Evolutionary conservation across 2,113 vertebrate genomes (phyloP).

Genomic region (Arvicanthis niloticus): DNA sequence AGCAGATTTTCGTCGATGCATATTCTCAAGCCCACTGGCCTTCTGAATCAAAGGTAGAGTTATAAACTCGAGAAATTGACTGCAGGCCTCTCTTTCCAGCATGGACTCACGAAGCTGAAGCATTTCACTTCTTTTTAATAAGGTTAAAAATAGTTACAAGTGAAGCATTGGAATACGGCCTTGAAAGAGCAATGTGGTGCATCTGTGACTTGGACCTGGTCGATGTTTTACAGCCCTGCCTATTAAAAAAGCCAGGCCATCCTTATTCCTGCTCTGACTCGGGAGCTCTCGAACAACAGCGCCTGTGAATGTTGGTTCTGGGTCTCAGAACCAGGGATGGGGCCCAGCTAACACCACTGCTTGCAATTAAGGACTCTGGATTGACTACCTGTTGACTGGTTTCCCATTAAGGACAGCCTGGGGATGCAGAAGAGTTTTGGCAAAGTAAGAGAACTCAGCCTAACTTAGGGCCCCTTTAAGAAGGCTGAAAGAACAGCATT

Average conservation of each 20-base stretch:
- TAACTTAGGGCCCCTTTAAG: conserved; percentile 1
- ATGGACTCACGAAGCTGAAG: conserved; percentile 59
- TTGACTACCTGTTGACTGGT: conserved; percentile 82
- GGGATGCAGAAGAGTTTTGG: conserved; percentile 64
- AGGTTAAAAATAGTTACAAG: conserved; percentile 83
- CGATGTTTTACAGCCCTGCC: conserved; percentile 73
- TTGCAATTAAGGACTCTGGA: conserved; percentile 77
- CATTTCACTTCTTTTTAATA: conserved; percentile 76
- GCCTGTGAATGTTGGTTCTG: conserved; percentile 64
- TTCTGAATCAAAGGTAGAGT: conserved; percentile 76
- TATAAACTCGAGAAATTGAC: conserved; percentile 80
- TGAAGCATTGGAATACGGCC: conserved; percentile 64
- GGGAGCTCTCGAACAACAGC: conserved; percentile 51
- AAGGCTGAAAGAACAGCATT: background rate
- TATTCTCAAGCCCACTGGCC: conserved; percentile 62
- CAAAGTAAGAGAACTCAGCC: conserved; percentile 43
- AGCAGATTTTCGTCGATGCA: conserved; percentile 47
- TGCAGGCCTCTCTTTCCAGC: conserved; percentile 46
- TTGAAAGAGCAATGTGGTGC: conserved; percentile 75
- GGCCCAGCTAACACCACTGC: conserved; percentile 71
- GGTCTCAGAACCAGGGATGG: conserved; percentile 70
- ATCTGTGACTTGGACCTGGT: conserved; percentile 76
- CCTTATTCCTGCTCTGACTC: conserved; percentile 68
- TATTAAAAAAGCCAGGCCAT: conserved; percentile 68
- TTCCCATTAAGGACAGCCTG: conserved; percentile 66